These are phyloP conservation scores for Trichoplusia ni DNA, from an alignment of 1,140 invertebrate species.

Conservation along the genomic window DNA sequence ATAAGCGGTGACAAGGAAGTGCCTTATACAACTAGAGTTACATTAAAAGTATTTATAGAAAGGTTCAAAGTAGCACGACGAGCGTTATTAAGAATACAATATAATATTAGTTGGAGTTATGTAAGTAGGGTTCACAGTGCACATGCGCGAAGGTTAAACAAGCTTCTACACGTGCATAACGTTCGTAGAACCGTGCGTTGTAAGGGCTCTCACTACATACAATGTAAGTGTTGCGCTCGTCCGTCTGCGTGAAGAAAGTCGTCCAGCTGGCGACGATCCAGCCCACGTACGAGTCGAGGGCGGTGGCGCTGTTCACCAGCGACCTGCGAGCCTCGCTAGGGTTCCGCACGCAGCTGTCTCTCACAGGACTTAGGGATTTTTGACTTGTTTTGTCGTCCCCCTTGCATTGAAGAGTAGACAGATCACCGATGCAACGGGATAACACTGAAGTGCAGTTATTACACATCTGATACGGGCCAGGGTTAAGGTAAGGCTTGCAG, in stretches of 20 bases:
- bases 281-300: slow-evolving; percentile 72
- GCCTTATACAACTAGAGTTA: background rate
- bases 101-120: background rate
- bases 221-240: slow-evolving; percentile 67
- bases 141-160: slow-evolving; percentile 34
- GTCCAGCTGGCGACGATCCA: slow-evolving; percentile 71
- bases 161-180: slow-evolving; percentile 35
- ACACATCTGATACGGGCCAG: slow-evolving; percentile 42
- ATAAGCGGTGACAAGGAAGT: background rate
- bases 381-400: slow-evolving; percentile 32
- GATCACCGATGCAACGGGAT: slow-evolving; percentile 76
- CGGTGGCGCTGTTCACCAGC: slow-evolving; percentile 63
- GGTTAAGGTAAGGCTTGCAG: slow-evolving; percentile 39
- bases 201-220: slow-evolving; percentile 59
- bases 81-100: background rate
- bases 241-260: slow-evolving; percentile 61
- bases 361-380: slow-evolving; percentile 21
- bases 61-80: background rate
- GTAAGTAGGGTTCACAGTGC: slow-evolving; percentile 9
- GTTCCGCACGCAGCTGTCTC: slow-evolving; percentile 57
- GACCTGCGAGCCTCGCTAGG: slow-evolving; percentile 56
- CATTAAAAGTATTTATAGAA: background rate
- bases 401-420: slow-evolving; percentile 67
- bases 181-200: slow-evolving; percentile 9
- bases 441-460: slow-evolving; percentile 67